Evolutionary conservation across 2,797 vertebrate genomes (phyloP).

Genomic region (Leptoclinus maculatus): DNA sequence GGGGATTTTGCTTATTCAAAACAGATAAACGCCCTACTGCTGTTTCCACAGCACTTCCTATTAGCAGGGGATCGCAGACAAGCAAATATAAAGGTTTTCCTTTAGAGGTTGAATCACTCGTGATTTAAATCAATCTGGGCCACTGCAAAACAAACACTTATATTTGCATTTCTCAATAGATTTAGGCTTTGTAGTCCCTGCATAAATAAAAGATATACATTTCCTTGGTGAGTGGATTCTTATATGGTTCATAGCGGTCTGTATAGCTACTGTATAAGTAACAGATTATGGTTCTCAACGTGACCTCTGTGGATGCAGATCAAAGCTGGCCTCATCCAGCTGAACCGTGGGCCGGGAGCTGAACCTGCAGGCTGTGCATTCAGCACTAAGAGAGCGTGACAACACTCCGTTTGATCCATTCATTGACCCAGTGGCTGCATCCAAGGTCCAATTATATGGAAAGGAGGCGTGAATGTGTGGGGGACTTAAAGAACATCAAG

Average conservation of each 20-base stretch:
- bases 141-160: neutral
- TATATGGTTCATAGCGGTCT: neutral
- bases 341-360: slow-evolving; percentile 11
- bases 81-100: neutral
- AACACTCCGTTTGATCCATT: slow-evolving; percentile 44
- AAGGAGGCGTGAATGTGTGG: neutral
- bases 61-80: neutral
- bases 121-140: neutral
- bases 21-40: neutral
- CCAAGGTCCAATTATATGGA: slow-evolving; percentile 6
- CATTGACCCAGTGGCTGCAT: slow-evolving; percentile 33
- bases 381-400: slow-evolving; percentile 21
- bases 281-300: neutral
- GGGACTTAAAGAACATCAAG: slow-evolving; percentile 11
- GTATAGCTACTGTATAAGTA: neutral
- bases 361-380: slow-evolving; percentile 8
- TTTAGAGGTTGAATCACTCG: neutral
- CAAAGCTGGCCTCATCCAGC: slow-evolving; percentile 28
- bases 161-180: neutral
- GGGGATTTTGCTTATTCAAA: neutral
- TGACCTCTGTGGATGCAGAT: slow-evolving; percentile 38
- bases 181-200: neutral
- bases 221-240: neutral
- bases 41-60: neutral
- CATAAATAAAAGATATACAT: neutral